phyloP scores from a whole-genome alignment of 1,140 invertebrate species.

The Brachionus paranguensis region DNA sequence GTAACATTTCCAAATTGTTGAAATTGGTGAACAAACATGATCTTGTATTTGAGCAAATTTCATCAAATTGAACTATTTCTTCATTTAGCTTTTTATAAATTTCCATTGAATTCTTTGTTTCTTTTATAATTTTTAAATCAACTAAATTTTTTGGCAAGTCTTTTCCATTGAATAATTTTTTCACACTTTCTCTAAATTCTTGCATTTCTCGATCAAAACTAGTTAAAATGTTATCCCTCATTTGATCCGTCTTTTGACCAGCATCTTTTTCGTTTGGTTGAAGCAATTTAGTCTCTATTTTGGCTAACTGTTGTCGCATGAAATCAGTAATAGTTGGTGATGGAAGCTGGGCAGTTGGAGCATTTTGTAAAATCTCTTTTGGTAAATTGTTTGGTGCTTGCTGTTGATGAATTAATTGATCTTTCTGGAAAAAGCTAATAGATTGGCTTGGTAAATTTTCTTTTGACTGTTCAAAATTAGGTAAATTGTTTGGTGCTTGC shows the following conservation, averaged over 20 bases:
- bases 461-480: background rate
- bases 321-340: background rate
- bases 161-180: background rate
- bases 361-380: background rate
- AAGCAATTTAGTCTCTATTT: background rate
- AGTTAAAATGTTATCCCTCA: background rate
- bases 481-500: background rate
- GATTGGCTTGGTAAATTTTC: background rate
- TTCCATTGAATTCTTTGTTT: background rate
- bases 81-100: background rate
- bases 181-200: background rate
- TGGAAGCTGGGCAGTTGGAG: background rate
- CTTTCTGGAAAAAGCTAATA: background rate
- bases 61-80: background rate
- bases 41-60: background rate
- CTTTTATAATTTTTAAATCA: background rate
- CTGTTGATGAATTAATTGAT: background rate
- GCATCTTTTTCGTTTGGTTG: background rate
- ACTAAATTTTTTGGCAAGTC: background rate
- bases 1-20: slow-evolving; percentile 23
- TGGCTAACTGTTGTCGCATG: background rate
- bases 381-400: background rate
- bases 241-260: background rate
- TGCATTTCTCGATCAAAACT: background rate
- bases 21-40: background rate